phyloP scores from a whole-genome alignment of 1,140 invertebrate genomes.

The Sesamia nonagrioides region DNA sequence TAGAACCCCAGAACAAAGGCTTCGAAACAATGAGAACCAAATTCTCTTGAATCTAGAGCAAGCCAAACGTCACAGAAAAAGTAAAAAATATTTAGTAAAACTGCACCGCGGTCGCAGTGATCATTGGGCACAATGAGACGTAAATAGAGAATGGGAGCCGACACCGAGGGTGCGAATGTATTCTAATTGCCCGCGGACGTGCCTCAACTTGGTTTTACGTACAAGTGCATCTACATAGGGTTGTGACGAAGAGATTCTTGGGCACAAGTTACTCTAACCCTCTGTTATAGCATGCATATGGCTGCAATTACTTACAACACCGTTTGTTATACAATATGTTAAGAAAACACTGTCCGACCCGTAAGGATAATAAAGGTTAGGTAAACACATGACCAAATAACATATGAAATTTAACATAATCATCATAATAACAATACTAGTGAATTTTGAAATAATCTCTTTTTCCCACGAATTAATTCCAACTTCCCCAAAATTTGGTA shows the following conservation, averaged over 20 bases:
- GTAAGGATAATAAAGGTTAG: no score
- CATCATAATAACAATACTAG: no score
- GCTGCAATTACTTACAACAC: no score
- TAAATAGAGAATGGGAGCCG: constrained; percentile 47
- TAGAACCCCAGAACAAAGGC: constrained; percentile 26
- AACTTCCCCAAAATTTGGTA: no score
- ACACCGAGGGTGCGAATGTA: constrained; percentile 52
- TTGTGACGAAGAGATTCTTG: neutral
- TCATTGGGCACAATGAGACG: constrained; percentile 32
- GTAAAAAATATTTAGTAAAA: constrained; percentile 28
- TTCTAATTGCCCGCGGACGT: constrained; percentile 62
- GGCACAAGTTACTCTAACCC: neutral
- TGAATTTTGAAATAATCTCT: no score
- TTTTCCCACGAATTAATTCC: no score
- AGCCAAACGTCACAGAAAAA: constrained; percentile 24
- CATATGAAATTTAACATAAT: no score
- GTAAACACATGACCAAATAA: no score
- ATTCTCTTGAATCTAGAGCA: constrained; percentile 22
- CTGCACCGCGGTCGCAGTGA: constrained; percentile 10
- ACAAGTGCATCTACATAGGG: constrained; percentile 42
- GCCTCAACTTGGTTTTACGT: constrained; percentile 55
- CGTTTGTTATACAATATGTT: no score
- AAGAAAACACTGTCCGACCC: no score
- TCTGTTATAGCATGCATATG: neutral
- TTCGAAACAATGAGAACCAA: constrained; percentile 19